Evolutionary conservation across 2,797 vertebrate species (phyloP), one percentile per base, ranked within the genome.

Genomic region (Ibycter americanus): DNA sequence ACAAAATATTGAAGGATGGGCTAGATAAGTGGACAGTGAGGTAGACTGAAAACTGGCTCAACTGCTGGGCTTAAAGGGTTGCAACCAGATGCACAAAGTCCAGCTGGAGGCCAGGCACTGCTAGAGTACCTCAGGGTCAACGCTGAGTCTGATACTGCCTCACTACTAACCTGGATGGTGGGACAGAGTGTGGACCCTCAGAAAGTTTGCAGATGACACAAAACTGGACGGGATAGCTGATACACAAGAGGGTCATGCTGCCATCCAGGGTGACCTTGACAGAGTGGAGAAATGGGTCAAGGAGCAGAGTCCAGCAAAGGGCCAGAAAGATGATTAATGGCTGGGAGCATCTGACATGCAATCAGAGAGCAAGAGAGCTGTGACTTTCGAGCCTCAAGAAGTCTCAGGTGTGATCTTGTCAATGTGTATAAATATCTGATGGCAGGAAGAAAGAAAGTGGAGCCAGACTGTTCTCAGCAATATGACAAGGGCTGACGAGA

Each of bases 211-310:
- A 86, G 32, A n/a, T 36, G 17, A 82, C 44, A 42, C 34, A 87
- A 65, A 94, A 55, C 3, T 46, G 19, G 31, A 18, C 89, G 55
- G 42, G 76, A 21, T 6, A 71, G 19, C 11, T 63, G 54, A 36
- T 51, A 42, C 4, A 23, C 18, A 34, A 11, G 32, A 54, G 4
- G 16, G 40, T 66, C 3, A 0, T 36, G 36, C 11, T 6, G 2
- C 20, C 27, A 61, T 56, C 42, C 55, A 86, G 32, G 67, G 13
- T 13, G 66, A 55, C 8, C 20, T 73, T 44, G 21, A 58, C n/a
- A 56, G 29, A 38, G 42, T 62, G 42, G 16, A 67, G 36, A 83
- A 65, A 77, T 36, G 12, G 6, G 11, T 20, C n/a, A 34, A 56
- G 26, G 22, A 20, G 18, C 25, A 90, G 20, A 49, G 46, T 54